Base-by-base conservation (phyloP, 1,140 invertebrate species). In the Stegodyphus dumicola region DNA sequence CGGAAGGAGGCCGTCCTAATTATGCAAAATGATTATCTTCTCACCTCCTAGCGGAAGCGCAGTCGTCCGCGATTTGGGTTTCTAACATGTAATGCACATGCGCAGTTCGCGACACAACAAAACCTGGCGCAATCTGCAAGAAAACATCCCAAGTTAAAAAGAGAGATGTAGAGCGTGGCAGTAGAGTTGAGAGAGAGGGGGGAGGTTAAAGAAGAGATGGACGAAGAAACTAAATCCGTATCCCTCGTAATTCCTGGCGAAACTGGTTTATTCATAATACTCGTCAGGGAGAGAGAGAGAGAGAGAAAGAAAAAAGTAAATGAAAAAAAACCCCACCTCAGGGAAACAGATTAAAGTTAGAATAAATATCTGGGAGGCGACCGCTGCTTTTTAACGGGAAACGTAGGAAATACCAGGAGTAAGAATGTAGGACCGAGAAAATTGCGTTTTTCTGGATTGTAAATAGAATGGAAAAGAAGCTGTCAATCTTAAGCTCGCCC, bases 191-290 rank as follows among this genome's bases (percentile, higher is more conserved):
- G 11, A 49, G 11, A 49, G 52, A 69, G 64, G 65, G 33, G 33
- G 33, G 33, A 33, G 33, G 33, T 33, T 33, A 33, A 33, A 33
- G 33, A 33, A 33, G 33, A 33, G 33, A 33, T 33, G 33, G 33
- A 33, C 33, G 51, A 77, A 71, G 53, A 71, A 80, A 73, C 69
- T 75, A 83, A 83, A 75, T 67, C 71, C 71, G 56, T 18, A 83
- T 65, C 80, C 69, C n/a, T 52, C 54, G 80, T 83, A 83, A 83
- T 83, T 83, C 80, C 69, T 75, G 70, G 53, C 80, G 80, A 83
- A 83, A 75, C 80, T 83, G 80, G 80, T 83, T 83, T 83, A 83
- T 83, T 83, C 80, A 83, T 83, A 83, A 83, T 83, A 75, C 80
- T 83, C 71, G 80, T 83, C 80, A 74, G 54, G n/a, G 9, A 53